Evolutionary conservation across 2,113 vertebrate genomes (phyloP).

Genomic region (Jaculus jaculus): DNA sequence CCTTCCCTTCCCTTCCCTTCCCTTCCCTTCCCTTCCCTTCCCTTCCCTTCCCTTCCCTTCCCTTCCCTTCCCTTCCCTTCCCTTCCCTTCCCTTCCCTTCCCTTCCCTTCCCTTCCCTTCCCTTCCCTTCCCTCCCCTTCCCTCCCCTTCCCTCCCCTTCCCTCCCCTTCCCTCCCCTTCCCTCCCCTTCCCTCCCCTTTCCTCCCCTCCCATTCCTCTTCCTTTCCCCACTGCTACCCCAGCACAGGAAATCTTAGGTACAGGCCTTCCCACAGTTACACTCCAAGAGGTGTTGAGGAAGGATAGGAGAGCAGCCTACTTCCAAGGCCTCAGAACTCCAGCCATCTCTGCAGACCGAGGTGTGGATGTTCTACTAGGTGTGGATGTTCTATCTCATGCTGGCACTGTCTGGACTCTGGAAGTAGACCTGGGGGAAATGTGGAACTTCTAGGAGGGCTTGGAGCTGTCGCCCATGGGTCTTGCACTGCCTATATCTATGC

Average conservation of each 20-base stretch:
- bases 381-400: no score
- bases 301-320: not conserved
- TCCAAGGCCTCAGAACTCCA: not conserved
- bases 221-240: no score
- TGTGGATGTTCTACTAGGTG: not conserved
- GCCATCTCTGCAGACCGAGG: not conserved
- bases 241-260: rapidly evolving
- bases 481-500: not conserved
- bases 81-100: not conserved
- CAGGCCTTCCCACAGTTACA: not conserved
- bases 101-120: not conserved
- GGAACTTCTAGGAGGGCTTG: not conserved
- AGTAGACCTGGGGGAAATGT: not conserved
- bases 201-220: no score
- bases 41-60: not conserved
- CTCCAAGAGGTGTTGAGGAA: not conserved
- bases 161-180: not conserved
- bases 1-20: no score
- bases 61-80: not conserved
- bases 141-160: not conserved
- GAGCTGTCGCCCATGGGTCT: not conserved
- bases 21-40: not conserved
- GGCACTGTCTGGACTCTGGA: not conserved
- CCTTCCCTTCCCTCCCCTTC: not conserved
- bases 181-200: no score